Conservation (phyloP, 1,140 invertebrate species). For the Drosophila orosa region DNA sequence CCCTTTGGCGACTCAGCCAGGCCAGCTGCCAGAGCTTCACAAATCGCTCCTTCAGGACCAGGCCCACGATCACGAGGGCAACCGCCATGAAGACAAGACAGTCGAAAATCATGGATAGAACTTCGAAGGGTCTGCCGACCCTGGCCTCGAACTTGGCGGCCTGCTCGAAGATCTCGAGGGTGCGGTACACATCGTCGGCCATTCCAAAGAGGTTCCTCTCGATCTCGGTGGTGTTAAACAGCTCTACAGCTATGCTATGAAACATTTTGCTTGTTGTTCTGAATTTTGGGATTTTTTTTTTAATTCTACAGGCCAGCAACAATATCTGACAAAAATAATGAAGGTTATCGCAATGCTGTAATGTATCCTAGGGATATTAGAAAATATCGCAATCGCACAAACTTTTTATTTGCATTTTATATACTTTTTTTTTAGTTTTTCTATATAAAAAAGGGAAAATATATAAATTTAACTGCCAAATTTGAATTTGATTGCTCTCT, state of each 20-base stretch:
- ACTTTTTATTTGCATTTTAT: no score
- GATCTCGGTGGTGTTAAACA: conserved; percentile 23
- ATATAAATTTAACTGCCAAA: no score
- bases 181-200: conserved; percentile 50
- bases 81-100: conserved; percentile 34
- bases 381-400: no score
- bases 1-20: background rate
- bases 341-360: background rate
- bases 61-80: conserved; percentile 6
- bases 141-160: conserved; percentile 24
- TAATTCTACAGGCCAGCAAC: background rate
- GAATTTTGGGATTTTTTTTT: conserved; percentile 14
- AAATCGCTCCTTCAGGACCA: conserved; percentile 17
- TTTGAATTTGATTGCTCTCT: no score
- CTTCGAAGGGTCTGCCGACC: conserved; percentile 16
- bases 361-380: no score
- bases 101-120: conserved; percentile 9
- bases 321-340: conserved; percentile 2
- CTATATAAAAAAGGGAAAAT: no score
- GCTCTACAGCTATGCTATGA: background rate
- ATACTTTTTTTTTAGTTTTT: no score
- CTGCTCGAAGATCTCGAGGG: conserved; percentile 23
- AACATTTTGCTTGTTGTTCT: conserved; percentile 31
- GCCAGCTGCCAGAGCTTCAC: background rate
- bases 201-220: conserved; percentile 45